Evolutionary conservation across 1,140 invertebrate species (phyloP).

Genomic region (Dendroctonus valens): DNA sequence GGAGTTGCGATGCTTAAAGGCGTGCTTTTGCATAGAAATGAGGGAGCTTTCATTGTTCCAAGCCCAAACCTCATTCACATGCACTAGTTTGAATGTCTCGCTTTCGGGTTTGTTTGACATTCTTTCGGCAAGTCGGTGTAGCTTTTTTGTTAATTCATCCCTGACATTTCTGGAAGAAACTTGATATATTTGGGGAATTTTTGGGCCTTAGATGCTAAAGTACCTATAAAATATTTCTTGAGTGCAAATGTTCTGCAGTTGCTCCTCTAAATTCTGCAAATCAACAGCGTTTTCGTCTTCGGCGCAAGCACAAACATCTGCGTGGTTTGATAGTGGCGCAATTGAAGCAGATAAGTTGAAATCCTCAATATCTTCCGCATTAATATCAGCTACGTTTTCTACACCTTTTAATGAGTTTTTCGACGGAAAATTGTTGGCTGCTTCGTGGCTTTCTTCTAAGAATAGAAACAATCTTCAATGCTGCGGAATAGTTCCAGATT

Average conservation of each 20-base stretch:
- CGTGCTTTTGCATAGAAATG: constrained; percentile 42
- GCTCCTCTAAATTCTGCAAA: constrained; percentile 20
- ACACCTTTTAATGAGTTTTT: too few relatives aligned
- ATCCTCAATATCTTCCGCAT: too few relatives aligned
- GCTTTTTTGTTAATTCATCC: constrained; percentile 21
- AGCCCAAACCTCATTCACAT: constrained; percentile 42
- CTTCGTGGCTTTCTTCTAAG: too few relatives aligned
- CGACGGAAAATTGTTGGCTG: not conserved
- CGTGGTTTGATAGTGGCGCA: too few relatives aligned
- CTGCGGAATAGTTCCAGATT: too few relatives aligned
- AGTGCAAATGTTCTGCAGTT: constrained; percentile 13
- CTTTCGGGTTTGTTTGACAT: constrained; percentile 6
- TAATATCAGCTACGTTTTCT: too few relatives aligned
- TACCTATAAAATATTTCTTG: constrained; percentile 27
- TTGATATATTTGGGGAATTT: not conserved
- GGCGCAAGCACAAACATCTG: constrained; percentile 16
- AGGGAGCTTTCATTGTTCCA: constrained; percentile 47
- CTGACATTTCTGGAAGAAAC: constrained; percentile 11
- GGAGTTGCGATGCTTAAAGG: constrained; percentile 40
- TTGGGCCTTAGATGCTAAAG: not conserved
- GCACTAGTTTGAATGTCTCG: constrained; percentile 23
- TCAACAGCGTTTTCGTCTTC: constrained; percentile 19
- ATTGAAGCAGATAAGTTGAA: too few relatives aligned
- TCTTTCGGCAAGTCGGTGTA: constrained; percentile 18
- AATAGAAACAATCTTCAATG: too few relatives aligned